Base-by-base conservation (phyloP, 1,140 invertebrate genomes). In the Teleogryllus occipitalis region DNA sequence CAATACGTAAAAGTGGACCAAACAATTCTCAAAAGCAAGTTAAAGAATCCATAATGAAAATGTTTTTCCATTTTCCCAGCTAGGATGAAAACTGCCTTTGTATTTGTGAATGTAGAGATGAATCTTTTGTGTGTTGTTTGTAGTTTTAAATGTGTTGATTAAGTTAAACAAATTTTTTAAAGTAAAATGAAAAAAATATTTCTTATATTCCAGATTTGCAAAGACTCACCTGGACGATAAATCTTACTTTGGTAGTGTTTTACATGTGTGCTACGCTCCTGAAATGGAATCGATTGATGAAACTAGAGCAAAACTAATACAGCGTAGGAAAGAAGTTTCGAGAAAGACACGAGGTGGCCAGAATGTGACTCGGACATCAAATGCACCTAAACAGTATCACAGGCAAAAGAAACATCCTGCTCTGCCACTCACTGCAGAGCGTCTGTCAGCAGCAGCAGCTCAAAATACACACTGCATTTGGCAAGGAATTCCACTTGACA, bases 181-280 rank as follows among this genome's bases (percentile, higher is more conserved):
- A 1, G 1, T 39, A 39, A 39, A 39, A 39, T n/a, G n/a, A n/a
- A n/a, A n/a, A n/a, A 39, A 39, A 39, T 39, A 1, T 2, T 2
- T 39, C 27, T 5, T 78, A 76, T 81, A 84, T 81, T 78, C 89
- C n/a, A 92, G 95, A 84, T 87, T 92, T 84, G 95, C 95, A 0
- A 98, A 97, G 85, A 90, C 88, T 80, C 90, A 92, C 82, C 81
- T 96, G 8, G 96, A 98, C 87, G 91, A 92, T 47, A 92, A 91
- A 82, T 94, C 93, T 79, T 98, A 96, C 85, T 97, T 92, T 87
- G 96, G 96, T 0, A 93, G 94, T 0, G 84, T 91, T 2, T 84
- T 98, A 39, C 96, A 97, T 87, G 90, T 97, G 7, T 96, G 93
- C 84, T 98, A 98, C 88, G 94, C 93, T 1, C 96, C 96, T 8